A percentile compares a stretch with the other conserved stretches of the same genome.
Conservation (phyloP, 2,888 invertebrate genomes). For the Subacronicta megacephala region DNA sequence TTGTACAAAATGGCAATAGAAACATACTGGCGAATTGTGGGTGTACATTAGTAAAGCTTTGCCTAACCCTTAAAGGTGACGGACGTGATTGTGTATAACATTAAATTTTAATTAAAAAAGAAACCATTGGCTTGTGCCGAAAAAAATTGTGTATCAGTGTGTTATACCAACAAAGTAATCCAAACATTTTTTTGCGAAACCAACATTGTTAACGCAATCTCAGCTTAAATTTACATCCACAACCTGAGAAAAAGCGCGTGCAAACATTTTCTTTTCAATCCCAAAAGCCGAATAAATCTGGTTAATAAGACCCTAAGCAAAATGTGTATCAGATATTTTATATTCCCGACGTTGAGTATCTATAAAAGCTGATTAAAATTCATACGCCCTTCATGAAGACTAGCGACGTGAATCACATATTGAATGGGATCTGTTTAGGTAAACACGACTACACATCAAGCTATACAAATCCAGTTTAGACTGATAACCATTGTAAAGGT, state of each 20-base stretch:
- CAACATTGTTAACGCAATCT: slow-evolving; percentile 8
- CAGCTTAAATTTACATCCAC: slow-evolving; percentile 11
- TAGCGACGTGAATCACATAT: slow-evolving; percentile 43
- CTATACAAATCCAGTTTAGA: too few relatives aligned
- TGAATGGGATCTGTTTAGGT: slow-evolving; percentile 24
- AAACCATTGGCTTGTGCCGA: too few relatives aligned
- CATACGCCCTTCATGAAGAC: slow-evolving; percentile 42
- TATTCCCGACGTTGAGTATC: slow-evolving; percentile 41
- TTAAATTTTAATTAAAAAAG: too few relatives aligned
- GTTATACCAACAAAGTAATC: not conserved
- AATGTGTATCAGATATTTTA: slow-evolving; percentile 47
- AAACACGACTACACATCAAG: too few relatives aligned
- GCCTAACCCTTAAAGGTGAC: too few relatives aligned
- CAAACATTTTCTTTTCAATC: slow-evolving; percentile 38
- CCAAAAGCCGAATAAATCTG: slow-evolving; percentile 46
- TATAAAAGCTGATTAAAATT: slow-evolving; percentile 53
- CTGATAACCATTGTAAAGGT: too few relatives aligned
- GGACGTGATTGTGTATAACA: too few relatives aligned
- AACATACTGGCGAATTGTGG: too few relatives aligned
- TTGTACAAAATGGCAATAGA: too few relatives aligned
- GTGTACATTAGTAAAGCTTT: too few relatives aligned
- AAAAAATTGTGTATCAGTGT: too few relatives aligned
- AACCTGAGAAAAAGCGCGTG: slow-evolving; percentile 16
- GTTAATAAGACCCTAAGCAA: slow-evolving; percentile 39
- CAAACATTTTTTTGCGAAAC: not conserved